A percentile compares a stretch with the other conserved stretches of the same genome.
Conservation (phyloP, 2,113 vertebrate genomes). For the Australoheros scitulus region DNA sequence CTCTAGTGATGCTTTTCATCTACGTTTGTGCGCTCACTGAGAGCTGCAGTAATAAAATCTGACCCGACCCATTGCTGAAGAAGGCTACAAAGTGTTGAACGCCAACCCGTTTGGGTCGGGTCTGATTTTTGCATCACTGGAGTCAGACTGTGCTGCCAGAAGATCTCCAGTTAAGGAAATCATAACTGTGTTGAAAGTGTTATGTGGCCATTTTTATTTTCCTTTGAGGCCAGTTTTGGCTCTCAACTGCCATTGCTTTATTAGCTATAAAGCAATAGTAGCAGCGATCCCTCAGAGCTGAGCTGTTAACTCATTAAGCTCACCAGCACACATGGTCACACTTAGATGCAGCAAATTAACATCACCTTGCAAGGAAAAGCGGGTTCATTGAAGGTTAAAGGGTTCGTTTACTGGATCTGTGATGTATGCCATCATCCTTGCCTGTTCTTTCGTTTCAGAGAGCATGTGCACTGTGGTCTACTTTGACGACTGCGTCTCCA, state of each 20-base stretch:
- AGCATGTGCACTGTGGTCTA: conserved; percentile 98
- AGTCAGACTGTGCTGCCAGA: background rate
- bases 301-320: conserved; percentile 51
- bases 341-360: conserved; percentile 34
- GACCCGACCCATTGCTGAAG: background rate
- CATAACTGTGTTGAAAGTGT: conserved; percentile 1
- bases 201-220: conserved; percentile 28
- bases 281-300: conserved; percentile 38
- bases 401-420: conserved; percentile 32
- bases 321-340: conserved; percentile 46
- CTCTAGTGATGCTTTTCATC: conserved; percentile 11
- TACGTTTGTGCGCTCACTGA: background rate
- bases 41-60: conserved; percentile 24
- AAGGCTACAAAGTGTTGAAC: background rate
- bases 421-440: conserved; percentile 23
- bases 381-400: conserved; percentile 35
- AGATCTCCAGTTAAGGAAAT: conserved; percentile 1
- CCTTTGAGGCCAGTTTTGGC: conserved; percentile 38
- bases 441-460: conserved; percentile 62
- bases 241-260: conserved; percentile 13
- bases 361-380: conserved; percentile 39
- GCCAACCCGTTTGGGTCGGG: background rate
- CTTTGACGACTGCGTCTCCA: conserved; percentile 98
- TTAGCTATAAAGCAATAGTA: conserved; percentile 45
- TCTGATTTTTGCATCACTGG: conserved; percentile 3